Base-by-base conservation (phyloP, 1,140 invertebrate species). In the Drosophila nigrodunni region DNA sequence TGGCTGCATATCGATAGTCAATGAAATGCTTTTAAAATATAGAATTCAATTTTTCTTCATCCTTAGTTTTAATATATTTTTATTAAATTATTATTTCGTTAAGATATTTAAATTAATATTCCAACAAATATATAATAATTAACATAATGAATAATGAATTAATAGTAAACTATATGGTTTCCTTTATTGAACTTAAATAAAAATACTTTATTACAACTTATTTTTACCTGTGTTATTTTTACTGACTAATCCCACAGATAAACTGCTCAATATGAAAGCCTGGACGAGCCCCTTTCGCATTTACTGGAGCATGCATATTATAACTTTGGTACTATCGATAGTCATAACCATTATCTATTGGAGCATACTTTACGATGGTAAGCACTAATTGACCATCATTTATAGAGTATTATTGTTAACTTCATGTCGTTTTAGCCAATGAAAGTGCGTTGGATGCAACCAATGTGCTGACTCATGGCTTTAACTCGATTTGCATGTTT, bases 401-500 rank as follows among this genome's bases (percentile, higher is more conserved):
- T 13, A 6, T 37, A 3, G 2, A 4, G 0, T 0, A 21, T 18
- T 30, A 35, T 60, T 60, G 7, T 11, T 9, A 41, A 43, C 66
- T 58, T 5, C 35, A 3, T 7, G 0, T 49, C 21, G 54, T 37
- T n/a, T 46, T 46, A 92, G 91, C 85, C 7, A 80, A 78, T 41
- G 77, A 91, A 44, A 80, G 66, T 8, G 54, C 70, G 8, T 68
- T 92, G 65, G 91, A 82, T 80, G 93, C 94, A 1, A 92, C 96
- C 18, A 96, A 97, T 87, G 92, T 96, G 11, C 94, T 96, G 85
- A 93, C 95, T 7, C 97, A 98, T 90, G 95, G 94, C 7, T 93
- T 94, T 47, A 97, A 97, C 93, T 95, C 95, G 7, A 76, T 96
- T 4, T 93, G 96, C 41, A 96, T 97, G 94, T 79, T 97, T 8